These are phyloP conservation scores for Nothoprocta perdicaria DNA, from an alignment of 2,113 vertebrate genomes.

Conservation along the genomic window DNA sequence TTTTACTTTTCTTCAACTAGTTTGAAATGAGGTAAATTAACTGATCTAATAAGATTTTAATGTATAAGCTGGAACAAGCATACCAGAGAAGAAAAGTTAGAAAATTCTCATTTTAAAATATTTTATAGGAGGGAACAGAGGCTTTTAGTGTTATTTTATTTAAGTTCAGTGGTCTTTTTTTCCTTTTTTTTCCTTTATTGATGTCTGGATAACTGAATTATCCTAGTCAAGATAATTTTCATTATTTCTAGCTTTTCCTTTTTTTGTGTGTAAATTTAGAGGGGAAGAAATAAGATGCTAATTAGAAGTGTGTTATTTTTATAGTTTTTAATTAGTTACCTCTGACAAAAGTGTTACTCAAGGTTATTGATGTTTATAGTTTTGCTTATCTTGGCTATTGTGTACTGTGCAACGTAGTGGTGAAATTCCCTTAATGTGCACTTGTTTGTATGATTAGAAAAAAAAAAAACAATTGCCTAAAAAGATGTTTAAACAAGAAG, in stretches of 20 bases:
- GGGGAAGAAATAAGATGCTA: not conserved
- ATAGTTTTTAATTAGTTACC: not conserved
- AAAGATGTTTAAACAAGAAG: constrained; percentile 55
- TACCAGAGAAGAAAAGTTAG: not conserved
- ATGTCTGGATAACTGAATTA: not conserved
- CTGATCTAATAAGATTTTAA: not conserved
- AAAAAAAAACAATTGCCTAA: not conserved
- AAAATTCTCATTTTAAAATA: not conserved
- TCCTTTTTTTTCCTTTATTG: not conserved
- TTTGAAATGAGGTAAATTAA: not conserved
- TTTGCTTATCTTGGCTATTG: not conserved
- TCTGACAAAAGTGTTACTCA: not conserved
- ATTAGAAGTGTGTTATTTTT: not conserved
- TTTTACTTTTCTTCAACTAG: not conserved
- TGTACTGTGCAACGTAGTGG: not conserved
- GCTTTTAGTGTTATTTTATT: not conserved
- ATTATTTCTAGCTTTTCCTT: not conserved
- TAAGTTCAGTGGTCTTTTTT: not conserved
- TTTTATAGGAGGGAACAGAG: not conserved
- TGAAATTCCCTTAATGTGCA: not conserved
- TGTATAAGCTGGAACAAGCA: not conserved
- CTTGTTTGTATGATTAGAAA: constrained; percentile 37
- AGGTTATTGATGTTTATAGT: not conserved
- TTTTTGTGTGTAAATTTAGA: not conserved
- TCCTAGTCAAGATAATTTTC: not conserved